Base-by-base conservation (phyloP, 2,113 vertebrate species). In the Thinocorus orbignyianus region DNA sequence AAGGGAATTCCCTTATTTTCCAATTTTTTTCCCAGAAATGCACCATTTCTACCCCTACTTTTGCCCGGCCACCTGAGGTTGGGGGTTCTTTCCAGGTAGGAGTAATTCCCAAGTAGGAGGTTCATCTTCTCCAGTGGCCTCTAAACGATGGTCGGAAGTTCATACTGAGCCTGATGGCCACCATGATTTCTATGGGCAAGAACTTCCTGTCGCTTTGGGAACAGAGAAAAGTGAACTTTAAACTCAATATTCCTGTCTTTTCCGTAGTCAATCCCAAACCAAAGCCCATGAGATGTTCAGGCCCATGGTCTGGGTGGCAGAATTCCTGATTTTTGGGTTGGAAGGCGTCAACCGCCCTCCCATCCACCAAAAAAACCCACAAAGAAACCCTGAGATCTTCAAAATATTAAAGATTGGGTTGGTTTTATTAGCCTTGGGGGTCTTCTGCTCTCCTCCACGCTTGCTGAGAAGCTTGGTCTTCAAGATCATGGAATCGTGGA, bases 81-180 rank as follows among this genome's bases (percentile, higher is more conserved):
- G 25, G 58, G n/a, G 30, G 33, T 69, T 71, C 7, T 80, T 64
- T 51, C n/a, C 49, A 13, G 24, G n/a, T 6, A 17, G 5, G 7
- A n/a, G 18, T 11, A 3, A 22, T 17, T 31, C 6, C 55, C 33
- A 23, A 26, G 18, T 9, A 7, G 5, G 7, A 7, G 26, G 28
- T 28, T 87, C 13, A 24, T 18, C 55, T 31, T 52, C 28, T 24
- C 19, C 37, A 7, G 24, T 11, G 58, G 42, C 5, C 60, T 37
- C 26, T 23, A 3, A 42, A 3, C 22, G 11, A 24, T 2, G 1
- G 15, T 31, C 3, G 11, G 23, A 35, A 44, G 26, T 23, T 26
- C 31, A 1, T 4, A 2, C 1, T 9, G 42, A 37, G 41, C 25
- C n/a, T 30, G 3, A 1, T 1, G 28, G 8, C 14, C 35, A 6